Evolutionary conservation across 2,888 invertebrate genomes (phyloP).

Genomic region (Anorthoa munda): DNA sequence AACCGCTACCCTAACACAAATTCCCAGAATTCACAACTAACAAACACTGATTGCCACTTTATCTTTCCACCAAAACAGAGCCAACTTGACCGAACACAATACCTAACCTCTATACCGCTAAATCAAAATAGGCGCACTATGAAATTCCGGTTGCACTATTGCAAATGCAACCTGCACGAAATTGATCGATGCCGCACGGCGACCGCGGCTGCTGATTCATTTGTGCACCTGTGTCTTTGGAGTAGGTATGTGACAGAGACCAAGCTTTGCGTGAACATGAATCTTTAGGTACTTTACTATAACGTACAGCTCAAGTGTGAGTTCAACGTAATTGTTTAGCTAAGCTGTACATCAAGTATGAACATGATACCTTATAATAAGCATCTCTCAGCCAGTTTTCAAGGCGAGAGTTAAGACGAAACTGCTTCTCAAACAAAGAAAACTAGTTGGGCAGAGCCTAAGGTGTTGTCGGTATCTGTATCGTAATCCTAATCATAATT

Average conservation of each 20-base stretch:
- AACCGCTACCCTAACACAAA: background rate
- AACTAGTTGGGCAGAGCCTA: no score
- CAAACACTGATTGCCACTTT: conserved; percentile 35
- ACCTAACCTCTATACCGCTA: conserved; percentile 28
- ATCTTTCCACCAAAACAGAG: conserved; percentile 24
- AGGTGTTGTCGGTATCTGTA: no score
- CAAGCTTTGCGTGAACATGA: background rate
- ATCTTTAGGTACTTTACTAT: background rate
- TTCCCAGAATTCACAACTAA: background rate
- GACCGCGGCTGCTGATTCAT: conserved; percentile 68
- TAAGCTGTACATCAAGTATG: no score
- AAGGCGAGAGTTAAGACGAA: no score
- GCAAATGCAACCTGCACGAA: conserved; percentile 63
- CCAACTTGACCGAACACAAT: conserved; percentile 32
- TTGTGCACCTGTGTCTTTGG: conserved; percentile 50
- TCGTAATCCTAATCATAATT: no score
- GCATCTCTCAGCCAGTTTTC: no score
- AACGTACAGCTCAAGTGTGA: background rate
- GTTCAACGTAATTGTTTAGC: no score
- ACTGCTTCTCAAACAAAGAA: no score
- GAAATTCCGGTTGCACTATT: conserved; percentile 55
- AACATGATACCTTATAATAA: no score
- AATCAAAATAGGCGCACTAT: conserved; percentile 64
- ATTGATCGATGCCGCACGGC: conserved; percentile 67
- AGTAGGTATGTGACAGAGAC: conserved; percentile 29